Evolutionary conservation across 2,113 vertebrate species (phyloP).

Genomic region (Lampris incognitus): DNA sequence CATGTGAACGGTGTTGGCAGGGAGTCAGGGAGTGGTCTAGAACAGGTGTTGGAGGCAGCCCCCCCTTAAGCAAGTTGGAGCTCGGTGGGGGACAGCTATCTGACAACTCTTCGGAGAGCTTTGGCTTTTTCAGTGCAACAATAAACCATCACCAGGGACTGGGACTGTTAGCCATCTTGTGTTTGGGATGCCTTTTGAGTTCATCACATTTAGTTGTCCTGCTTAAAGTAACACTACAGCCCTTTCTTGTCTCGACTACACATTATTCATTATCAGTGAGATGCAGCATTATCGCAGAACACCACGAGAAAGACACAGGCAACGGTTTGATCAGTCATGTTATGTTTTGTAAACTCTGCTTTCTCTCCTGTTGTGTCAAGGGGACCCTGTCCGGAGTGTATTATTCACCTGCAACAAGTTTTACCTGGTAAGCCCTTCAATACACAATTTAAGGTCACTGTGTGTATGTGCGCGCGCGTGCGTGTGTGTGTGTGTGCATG

Average conservation of each 20-base stretch:
- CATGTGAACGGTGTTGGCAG: background rate
- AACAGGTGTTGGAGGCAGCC: slow-evolving; percentile 21
- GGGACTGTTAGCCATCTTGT: background rate
- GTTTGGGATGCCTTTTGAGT: slow-evolving; percentile 14
- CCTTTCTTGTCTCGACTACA: background rate
- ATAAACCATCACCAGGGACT: slow-evolving; percentile 26
- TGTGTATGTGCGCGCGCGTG: background rate
- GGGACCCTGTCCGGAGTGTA: slow-evolving; percentile 68
- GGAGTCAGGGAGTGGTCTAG: background rate
- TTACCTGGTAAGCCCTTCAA: slow-evolving; percentile 74
- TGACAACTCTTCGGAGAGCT: slow-evolving; percentile 32
- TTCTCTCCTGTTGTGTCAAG: slow-evolving; percentile 60
- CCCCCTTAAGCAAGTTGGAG: slow-evolving; percentile 19
- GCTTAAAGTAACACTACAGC: background rate
- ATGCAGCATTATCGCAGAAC: background rate
- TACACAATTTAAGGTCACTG: slow-evolving; percentile 9
- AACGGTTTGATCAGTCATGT: background rate
- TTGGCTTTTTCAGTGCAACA: slow-evolving; percentile 22
- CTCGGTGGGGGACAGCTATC: slow-evolving; percentile 13
- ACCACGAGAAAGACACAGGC: background rate
- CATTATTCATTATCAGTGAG: background rate
- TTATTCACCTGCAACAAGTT: slow-evolving; percentile 62
- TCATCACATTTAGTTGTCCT: slow-evolving; percentile 9
- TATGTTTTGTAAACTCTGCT: slow-evolving; percentile 18
- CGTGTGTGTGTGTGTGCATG: slow-evolving; percentile 24